phyloP scores from a whole-genome alignment of 2,113 vertebrate species.

The Tursiops truncatus region DNA sequence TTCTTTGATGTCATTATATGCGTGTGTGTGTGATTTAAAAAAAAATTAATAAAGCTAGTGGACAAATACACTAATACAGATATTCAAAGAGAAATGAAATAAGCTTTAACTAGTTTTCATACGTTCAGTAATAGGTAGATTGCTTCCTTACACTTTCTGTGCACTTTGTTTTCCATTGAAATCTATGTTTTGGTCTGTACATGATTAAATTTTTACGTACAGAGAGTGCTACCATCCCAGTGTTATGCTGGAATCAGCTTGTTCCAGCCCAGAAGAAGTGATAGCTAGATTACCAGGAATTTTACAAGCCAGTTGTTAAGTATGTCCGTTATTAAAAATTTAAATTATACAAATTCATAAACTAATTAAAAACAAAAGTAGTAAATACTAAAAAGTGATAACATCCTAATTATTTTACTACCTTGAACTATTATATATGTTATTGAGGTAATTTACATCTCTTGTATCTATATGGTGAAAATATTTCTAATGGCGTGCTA shows the following conservation, averaged over 20 bases:
- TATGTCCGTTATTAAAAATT: background rate
- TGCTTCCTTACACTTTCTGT: background rate
- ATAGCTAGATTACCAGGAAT: background rate
- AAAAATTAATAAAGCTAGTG: background rate
- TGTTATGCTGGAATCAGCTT: background rate
- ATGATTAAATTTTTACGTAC: background rate
- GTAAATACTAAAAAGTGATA: background rate
- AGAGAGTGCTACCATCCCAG: background rate
- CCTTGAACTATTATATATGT: background rate
- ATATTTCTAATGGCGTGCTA: background rate
- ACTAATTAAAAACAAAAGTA: background rate
- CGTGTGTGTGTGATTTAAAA: background rate
- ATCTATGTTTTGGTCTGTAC: background rate
- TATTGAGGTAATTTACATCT: background rate
- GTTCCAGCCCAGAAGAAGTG: background rate
- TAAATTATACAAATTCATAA: background rate
- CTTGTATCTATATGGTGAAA: background rate
- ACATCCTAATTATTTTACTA: background rate
- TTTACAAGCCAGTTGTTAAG: background rate
- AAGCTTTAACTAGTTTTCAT: background rate
- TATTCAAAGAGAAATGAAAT: background rate
- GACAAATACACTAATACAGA: background rate
- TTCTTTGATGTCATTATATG: background rate
- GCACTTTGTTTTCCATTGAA: background rate
- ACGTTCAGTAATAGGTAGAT: background rate